These are phyloP conservation scores for Dipodomys merriami DNA, from an alignment of 2,113 vertebrate genomes.

Conservation along the genomic window DNA sequence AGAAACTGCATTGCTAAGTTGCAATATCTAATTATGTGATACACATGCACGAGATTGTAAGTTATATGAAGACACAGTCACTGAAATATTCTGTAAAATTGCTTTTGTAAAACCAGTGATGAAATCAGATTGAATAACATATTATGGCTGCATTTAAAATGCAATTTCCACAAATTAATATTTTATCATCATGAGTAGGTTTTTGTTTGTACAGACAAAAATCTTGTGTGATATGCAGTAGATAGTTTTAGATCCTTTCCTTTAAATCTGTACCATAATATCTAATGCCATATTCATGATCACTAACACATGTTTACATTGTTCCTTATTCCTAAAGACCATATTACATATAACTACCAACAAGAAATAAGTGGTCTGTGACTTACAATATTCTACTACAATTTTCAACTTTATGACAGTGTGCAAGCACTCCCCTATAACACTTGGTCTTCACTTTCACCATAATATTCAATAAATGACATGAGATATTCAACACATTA, in stretches of 20 bases:
- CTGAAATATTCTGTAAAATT: neutral
- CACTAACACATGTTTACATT: neutral
- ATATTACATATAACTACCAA: conserved; percentile 40
- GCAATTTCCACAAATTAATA: neutral
- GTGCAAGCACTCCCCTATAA: neutral
- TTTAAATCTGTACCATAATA: neutral
- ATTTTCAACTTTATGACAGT: neutral
- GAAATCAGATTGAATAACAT: neutral
- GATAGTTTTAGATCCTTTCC: neutral
- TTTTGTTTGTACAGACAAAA: conserved; percentile 16
- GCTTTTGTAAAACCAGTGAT: neutral
- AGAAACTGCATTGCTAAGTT: neutral
- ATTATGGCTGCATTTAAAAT: neutral
- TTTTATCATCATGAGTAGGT: neutral
- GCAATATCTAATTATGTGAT: neutral
- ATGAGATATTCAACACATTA: neutral
- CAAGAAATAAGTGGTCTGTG: neutral
- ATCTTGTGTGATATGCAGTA: neutral
- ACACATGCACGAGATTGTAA: neutral
- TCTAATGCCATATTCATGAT: neutral
- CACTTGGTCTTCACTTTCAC: neutral
- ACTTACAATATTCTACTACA: neutral
- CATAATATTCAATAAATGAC: neutral
- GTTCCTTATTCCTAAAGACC: neutral
- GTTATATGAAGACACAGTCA: neutral